Base-by-base conservation (phyloP, 2,888 invertebrate genomes). In the Hypena proboscidalis region DNA sequence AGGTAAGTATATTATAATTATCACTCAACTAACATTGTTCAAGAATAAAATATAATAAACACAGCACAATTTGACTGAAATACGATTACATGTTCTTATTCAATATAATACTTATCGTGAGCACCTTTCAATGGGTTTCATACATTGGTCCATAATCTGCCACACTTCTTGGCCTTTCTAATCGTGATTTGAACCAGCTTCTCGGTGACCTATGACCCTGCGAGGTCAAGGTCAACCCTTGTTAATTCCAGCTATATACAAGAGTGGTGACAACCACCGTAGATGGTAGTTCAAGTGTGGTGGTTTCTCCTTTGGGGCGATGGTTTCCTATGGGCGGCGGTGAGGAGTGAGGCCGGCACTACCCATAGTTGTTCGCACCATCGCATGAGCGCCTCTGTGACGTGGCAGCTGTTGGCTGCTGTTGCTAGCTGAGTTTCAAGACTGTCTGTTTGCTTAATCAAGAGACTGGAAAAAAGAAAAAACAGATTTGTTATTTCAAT, bases 401-500 rank as follows among this genome's bases (percentile, higher is more conserved):
- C 94, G 75, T 94, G 94, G 74, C 97, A 97, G 66, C 97, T 97
- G 68, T 96, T 94, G 3, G 97, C 97, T 0, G 98, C 98, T 82
- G 96, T 95, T 55, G 95, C 95, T 3, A 97, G 93, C 80, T 97
- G 96, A 27, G 94, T 95, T 67, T 92, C 93, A 67, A 95, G 91
- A 55, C 87, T 86, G 74, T 91, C 91, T 23, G 89, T 93, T 86
- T 70, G 92, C 91, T 88, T 94, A 92, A 85, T 94, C 90, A 71
- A 91, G 74, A 70, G 93, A 92, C 90, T 94, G 91, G 9, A 76
- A 74, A 34, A 17, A 13, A 54, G 17, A 34, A 19, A 23, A 2
- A 6, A 4, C 9, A 15, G 3, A 3, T 25, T 40, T 3, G n/a
- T n/a, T n/a, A n/a, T n/a, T n/a, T n/a, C n/a, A n/a, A n/a, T n/a